Evolutionary conservation across 2,113 vertebrate species (phyloP).

Genomic region (Pandion haliaetus): DNA sequence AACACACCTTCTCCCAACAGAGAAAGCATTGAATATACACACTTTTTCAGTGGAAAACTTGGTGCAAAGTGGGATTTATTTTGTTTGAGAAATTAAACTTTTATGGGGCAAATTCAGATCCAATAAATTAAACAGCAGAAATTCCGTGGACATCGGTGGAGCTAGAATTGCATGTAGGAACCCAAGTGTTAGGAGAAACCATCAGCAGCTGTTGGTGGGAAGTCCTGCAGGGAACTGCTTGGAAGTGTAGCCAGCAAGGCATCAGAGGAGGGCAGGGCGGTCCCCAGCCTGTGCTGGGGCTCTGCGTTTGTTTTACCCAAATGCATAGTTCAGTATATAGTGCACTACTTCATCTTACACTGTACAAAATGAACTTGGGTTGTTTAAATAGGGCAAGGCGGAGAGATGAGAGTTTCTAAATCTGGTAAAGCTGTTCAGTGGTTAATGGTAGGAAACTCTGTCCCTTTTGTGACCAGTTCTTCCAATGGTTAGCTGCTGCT

Average conservation of each 20-base stretch:
- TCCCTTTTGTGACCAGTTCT: background rate
- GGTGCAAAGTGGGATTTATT: background rate
- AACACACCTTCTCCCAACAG: background rate
- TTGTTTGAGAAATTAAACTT: background rate
- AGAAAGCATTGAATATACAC: background rate
- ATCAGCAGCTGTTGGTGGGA: background rate
- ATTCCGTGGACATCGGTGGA: background rate
- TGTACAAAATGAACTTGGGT: background rate
- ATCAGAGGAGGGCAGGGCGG: background rate
- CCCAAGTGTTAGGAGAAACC: background rate
- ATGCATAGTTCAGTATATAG: background rate
- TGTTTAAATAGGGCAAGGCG: background rate
- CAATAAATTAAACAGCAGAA: background rate
- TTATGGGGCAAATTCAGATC: background rate
- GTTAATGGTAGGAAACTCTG: background rate
- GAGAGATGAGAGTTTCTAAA: background rate
- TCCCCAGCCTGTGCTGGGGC: background rate
- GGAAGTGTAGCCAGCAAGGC: background rate
- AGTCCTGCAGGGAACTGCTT: background rate
- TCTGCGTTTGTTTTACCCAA: background rate
- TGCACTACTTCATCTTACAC: background rate
- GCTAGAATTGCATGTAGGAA: background rate
- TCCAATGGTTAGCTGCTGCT: background rate
- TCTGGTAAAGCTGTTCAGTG: background rate
- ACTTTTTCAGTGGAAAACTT: background rate